Percentiles rank a stretch among this genome's conserved stretches.
Conservation (phyloP, 35 echinoderm and acorn worm genomes). For the Amphiura filiformis region DNA sequence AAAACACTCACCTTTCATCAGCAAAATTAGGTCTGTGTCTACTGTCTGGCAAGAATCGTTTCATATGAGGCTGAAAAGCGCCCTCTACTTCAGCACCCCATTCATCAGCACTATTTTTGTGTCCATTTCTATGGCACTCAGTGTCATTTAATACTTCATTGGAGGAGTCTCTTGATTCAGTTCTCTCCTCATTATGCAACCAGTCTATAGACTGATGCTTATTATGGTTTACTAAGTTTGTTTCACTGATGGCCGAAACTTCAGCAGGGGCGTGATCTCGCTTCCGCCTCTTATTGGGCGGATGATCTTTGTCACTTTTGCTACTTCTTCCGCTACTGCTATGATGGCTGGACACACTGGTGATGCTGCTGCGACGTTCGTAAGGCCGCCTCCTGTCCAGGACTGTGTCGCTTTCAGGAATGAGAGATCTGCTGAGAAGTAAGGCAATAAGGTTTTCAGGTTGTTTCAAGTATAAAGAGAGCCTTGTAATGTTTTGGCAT, state of each 20-base stretch:
- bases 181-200: slow-evolving; percentile 12
- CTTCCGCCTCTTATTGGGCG: slow-evolving; percentile 22
- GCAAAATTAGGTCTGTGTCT: neutral
- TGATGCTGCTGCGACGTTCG: slow-evolving; percentile 26
- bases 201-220: neutral
- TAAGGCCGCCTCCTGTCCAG: slow-evolving; percentile 25
- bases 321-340: slow-evolving; percentile 19
- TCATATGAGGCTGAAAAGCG: slow-evolving; percentile 1
- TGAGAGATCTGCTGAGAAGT: neutral
- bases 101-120: neutral
- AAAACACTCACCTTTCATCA: neutral
- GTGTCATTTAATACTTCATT: slow-evolving; percentile 7
- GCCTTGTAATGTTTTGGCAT: too few relatives aligned
- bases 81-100: slow-evolving; percentile 28
- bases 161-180: slow-evolving; percentile 10
- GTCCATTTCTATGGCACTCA: slow-evolving; percentile 20
- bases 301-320: slow-evolving; percentile 19
- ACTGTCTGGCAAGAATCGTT: slow-evolving; percentile 8
- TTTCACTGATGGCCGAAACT: neutral
- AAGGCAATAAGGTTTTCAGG: too few relatives aligned
- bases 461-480: too few relatives aligned
- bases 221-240: neutral
- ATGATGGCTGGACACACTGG: slow-evolving; percentile 24
- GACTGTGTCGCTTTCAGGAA: slow-evolving; percentile 39
- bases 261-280: neutral